A percentile compares a stretch with the other conserved stretches of the same genome.
phyloP scores from a whole-genome alignment of 2,113 vertebrate genomes.

The Sapajus apella region DNA sequence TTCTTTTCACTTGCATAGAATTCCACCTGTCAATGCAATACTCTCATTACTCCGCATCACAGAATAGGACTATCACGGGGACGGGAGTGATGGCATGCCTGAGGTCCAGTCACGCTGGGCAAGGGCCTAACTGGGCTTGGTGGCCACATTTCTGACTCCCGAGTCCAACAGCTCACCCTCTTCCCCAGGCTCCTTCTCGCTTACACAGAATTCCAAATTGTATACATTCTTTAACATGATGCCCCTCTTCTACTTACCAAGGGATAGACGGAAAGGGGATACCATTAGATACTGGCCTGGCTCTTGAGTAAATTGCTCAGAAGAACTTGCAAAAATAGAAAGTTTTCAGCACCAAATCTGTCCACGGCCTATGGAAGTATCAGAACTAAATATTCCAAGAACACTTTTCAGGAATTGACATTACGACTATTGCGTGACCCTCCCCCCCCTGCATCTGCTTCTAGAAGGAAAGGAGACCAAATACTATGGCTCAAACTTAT shows the following conservation, averaged over 20 bases:
- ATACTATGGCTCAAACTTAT: not conserved
- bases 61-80: not conserved
- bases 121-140: not conserved
- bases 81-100: not conserved
- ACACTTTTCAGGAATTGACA: not conserved
- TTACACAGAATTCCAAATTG: not conserved
- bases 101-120: not conserved
- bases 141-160: rapidly evolving
- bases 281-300: rapidly evolving
- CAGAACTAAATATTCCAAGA: not conserved
- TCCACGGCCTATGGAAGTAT: not conserved
- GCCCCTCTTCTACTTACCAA: no score
- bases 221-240: rapidly evolving
- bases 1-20: not conserved
- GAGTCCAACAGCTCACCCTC: rapidly evolving
- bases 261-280: not conserved
- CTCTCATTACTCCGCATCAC: rapidly evolving
- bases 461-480: not conserved
- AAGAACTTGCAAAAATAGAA: not conserved
- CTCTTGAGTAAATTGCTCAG: not conserved
- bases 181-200: not conserved
- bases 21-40: not conserved
- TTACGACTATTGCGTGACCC: rapidly evolving
- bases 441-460: not conserved
- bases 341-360: not conserved